These are phyloP conservation scores for Pagrus major DNA, from an alignment of 2,113 vertebrate species.

Conservation along the genomic window DNA sequence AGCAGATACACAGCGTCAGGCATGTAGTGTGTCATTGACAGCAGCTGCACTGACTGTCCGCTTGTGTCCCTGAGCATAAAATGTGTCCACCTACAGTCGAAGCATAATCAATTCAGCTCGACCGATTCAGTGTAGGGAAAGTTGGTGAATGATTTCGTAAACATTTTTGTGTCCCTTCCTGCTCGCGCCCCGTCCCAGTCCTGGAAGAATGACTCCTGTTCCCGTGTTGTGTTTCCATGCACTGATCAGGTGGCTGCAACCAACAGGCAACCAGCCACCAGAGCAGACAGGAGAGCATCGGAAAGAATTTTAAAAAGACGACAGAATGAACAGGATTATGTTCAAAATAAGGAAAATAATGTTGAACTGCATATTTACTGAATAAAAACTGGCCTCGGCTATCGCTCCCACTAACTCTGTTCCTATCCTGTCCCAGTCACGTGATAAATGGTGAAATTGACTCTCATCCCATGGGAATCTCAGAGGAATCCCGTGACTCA, in stretches of 20 bases:
- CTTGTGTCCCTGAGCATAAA: constrained; percentile 14
- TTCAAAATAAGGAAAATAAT: too few species aligned
- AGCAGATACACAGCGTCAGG: constrained; percentile 57
- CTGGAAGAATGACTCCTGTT: too few species aligned
- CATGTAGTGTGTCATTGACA: constrained; percentile 52
- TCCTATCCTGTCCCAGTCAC: neutral
- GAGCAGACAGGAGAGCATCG: too few species aligned
- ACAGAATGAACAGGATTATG: too few species aligned
- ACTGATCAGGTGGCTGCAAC: too few species aligned
- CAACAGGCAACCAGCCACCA: too few species aligned
- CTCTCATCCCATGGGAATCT: neutral
- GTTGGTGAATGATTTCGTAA: neutral
- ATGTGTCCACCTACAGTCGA: neutral
- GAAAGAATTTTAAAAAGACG: too few species aligned
- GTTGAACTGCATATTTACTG: too few species aligned
- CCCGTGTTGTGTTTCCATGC: too few species aligned
- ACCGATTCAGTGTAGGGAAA: neutral
- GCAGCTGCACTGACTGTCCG: constrained; percentile 14
- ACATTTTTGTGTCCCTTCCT: neutral
- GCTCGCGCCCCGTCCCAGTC: too few species aligned
- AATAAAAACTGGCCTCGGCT: too few species aligned
- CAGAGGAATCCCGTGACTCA: neutral
- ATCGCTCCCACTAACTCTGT: neutral
- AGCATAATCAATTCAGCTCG: constrained; percentile 27
- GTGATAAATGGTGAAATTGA: neutral